phyloP scores from a whole-genome alignment of 2,113 vertebrate species.

The Microcebus lehilahytsara region DNA sequence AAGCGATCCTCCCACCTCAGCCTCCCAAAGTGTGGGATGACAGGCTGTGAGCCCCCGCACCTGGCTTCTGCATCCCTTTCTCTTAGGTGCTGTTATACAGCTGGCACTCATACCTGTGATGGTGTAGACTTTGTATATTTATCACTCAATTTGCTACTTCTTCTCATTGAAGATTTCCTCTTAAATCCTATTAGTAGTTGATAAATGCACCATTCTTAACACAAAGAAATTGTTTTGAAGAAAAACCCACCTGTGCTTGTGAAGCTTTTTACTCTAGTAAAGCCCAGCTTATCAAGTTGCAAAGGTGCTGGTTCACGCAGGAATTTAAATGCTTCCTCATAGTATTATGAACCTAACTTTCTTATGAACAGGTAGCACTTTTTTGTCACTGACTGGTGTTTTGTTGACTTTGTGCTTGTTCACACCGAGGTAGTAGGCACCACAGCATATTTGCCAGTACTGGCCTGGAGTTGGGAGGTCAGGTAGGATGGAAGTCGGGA shows the following conservation, averaged over 20 bases:
- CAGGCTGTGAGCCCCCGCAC: no score
- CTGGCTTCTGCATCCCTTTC: no score
- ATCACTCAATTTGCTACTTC: neutral
- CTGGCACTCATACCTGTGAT: neutral
- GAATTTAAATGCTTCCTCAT: neutral
- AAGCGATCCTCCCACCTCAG: no score
- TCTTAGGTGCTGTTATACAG: neutral
- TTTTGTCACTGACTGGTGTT: neutral
- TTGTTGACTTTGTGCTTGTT: neutral
- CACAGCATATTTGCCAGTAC: neutral
- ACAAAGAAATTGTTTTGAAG: neutral
- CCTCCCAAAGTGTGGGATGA: no score
- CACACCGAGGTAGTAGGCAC: neutral
- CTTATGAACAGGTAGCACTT: neutral
- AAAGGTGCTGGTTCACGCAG: neutral
- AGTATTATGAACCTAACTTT: neutral
- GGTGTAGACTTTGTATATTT: neutral
- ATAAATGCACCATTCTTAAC: neutral
- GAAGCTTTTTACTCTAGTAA: neutral
- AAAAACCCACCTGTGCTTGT: neutral
- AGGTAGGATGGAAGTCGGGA: neutral
- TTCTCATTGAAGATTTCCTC: neutral
- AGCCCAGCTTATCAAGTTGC: neutral
- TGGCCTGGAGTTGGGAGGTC: neutral
- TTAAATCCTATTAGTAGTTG: neutral